These are phyloP conservation scores for Gambusia yucatana DNA, from an alignment of 2,797 vertebrate genomes.

Conservation along the genomic window DNA sequence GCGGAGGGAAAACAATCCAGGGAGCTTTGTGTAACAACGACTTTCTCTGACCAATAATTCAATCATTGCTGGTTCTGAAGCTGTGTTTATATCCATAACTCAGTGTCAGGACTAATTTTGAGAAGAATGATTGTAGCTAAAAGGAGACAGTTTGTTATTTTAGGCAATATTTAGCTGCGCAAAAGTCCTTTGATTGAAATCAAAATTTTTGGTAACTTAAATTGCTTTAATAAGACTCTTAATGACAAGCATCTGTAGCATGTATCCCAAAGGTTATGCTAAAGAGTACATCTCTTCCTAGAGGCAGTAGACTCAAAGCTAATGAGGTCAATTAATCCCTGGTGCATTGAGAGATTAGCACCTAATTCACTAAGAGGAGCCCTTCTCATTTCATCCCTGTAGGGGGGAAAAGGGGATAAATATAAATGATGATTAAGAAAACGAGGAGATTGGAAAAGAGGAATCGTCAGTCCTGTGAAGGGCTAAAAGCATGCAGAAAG, in stretches of 20 bases:
- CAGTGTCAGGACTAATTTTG: conserved; percentile 7
- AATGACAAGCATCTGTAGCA: background rate
- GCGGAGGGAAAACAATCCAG: conserved; percentile 36
- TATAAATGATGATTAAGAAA: conserved; percentile 30
- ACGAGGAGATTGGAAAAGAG: conserved; percentile 22
- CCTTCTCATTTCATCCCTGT: conserved; percentile 35
- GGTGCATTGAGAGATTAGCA: conserved; percentile 60
- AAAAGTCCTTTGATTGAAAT: background rate
- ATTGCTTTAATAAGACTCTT: background rate
- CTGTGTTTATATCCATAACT: conserved; percentile 36
- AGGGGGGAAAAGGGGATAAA: conserved; percentile 14
- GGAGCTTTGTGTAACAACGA: conserved; percentile 22
- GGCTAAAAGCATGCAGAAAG: conserved; percentile 46
- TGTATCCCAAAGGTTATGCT: conserved; percentile 24
- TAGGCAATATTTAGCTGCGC: background rate
- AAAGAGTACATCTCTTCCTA: conserved; percentile 42
- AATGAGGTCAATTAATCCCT: conserved; percentile 66
- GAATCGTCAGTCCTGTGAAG: conserved; percentile 30
- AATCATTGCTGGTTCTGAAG: conserved; percentile 21
- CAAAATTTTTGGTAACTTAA: background rate
- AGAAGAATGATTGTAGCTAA: conserved; percentile 24
- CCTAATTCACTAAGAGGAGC: conserved; percentile 37
- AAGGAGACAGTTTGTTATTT: background rate
- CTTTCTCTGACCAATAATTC: conserved; percentile 41
- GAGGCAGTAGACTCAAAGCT: conserved; percentile 48